Base-by-base conservation (phyloP, 1,140 invertebrate species). In the Pollicipes pollicipes region DNA sequence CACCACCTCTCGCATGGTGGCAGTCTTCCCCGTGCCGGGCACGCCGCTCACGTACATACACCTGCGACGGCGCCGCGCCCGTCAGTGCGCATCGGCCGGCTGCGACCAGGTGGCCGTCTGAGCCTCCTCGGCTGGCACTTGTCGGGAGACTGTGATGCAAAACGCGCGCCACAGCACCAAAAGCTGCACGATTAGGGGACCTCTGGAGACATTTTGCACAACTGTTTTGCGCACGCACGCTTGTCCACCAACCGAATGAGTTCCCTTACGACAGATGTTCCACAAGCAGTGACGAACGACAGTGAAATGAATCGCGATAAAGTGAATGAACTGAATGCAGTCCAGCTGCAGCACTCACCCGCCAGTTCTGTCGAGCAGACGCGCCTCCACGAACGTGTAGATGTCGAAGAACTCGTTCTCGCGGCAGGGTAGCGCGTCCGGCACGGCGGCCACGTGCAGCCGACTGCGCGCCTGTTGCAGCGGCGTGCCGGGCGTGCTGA, bases 11-110 rank as follows among this genome's bases (percentile, higher is more conserved):
- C 88, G 88, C 0, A 98, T 93, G 10, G 96, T 98, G 0, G 95
- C 93, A 10, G 97, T 99, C 84, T 99, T 99, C 0, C 97, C 97
- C 0, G 96, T 98, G 0, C 97, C 97, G 30, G 97, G 97, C 4
- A 98, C 94, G 13, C 97, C 97, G 74, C 93, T 96, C 75, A 99
- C 91, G 78, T 98, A 98, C 87, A 98, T 95, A 77, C 93, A 97
- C 0, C 90, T 88, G 74, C n/a, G n/a, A n/a, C n/a, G n/a, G n/a
- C n/a, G n/a, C n/a, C n/a, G n/a, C n/a, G n/a, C n/a, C n/a, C n/a
- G n/a, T n/a, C n/a, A n/a, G n/a, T n/a, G n/a, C n/a, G n/a, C n/a
- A n/a, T n/a, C n/a, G n/a, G n/a, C n/a, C n/a, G n/a, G n/a, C n/a
- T n/a, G n/a, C n/a, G n/a, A n/a, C n/a, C n/a, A n/a, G n/a, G n/a